Evolutionary conservation across 2,113 vertebrate genomes (phyloP).

Genomic region (Cochlearius cochlearius): DNA sequence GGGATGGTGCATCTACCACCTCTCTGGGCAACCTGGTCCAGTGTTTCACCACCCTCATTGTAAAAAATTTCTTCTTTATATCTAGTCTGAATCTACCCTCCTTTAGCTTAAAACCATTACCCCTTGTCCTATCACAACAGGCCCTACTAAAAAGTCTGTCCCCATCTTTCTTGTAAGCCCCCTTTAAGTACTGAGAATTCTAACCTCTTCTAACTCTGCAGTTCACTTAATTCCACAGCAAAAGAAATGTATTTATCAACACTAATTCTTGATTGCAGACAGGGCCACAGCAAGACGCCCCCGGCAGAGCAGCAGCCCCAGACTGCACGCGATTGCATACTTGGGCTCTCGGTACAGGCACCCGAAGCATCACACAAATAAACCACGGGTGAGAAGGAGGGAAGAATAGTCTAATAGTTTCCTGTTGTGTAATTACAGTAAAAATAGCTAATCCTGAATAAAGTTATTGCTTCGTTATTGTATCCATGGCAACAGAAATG

Average conservation of each 20-base stretch:
- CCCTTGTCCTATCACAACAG: too few species aligned
- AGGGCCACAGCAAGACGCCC: background rate
- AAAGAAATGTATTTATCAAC: background rate
- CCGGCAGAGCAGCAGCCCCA: background rate
- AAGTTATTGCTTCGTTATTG: background rate
- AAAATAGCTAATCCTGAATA: slow-evolving; percentile 22
- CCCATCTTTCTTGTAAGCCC: too few species aligned
- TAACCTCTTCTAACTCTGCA: background rate
- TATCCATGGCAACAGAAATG: slow-evolving; percentile 14
- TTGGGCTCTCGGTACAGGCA: background rate
- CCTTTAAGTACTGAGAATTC: too few species aligned
- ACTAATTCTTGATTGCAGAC: background rate
- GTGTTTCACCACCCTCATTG: too few species aligned
- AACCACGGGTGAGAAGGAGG: background rate
- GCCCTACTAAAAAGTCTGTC: too few species aligned
- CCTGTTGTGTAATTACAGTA: slow-evolving; percentile 11
- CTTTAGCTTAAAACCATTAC: too few species aligned
- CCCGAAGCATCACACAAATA: background rate
- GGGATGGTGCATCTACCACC: too few species aligned
- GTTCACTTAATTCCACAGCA: background rate
- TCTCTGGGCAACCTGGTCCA: too few species aligned
- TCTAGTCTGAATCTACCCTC: too few species aligned
- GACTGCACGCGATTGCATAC: rapidly evolving
- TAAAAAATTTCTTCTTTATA: too few species aligned
- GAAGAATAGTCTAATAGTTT: background rate